Evolutionary conservation across 2,797 vertebrate species (phyloP).

Genomic region (Cuculus canorus): DNA sequence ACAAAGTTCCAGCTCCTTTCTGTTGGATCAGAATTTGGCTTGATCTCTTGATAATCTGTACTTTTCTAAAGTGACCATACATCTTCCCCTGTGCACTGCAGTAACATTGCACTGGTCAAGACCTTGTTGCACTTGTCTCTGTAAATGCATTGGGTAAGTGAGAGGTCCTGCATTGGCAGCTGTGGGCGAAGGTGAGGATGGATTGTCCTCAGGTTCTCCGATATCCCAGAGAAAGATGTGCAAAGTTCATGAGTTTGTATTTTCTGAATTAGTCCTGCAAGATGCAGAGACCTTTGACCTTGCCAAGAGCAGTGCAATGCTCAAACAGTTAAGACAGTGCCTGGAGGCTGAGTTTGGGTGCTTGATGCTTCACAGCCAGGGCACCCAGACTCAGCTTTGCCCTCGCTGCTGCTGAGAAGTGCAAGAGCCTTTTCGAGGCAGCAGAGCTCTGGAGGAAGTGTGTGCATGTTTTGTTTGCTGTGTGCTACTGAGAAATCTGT

Average conservation of each 20-base stretch:
- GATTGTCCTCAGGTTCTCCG: background rate
- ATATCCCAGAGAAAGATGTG: background rate
- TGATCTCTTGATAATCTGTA: background rate
- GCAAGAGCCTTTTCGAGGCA: background rate
- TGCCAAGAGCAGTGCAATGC: background rate
- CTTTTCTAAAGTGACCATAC: background rate
- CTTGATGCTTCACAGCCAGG: background rate
- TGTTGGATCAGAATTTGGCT: background rate
- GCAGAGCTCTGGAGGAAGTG: background rate
- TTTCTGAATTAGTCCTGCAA: background rate
- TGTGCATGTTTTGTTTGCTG: background rate
- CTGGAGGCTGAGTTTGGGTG: background rate
- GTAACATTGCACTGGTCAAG: background rate
- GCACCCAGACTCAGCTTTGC: rapidly evolving
- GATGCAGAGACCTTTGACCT: background rate
- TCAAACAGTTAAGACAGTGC: background rate
- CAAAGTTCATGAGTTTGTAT: rapidly evolving
- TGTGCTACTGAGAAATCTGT: background rate
- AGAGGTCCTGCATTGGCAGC: background rate
- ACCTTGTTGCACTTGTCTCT: background rate
- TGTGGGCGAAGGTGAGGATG: background rate
- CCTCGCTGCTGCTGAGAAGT: background rate
- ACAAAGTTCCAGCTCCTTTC: background rate
- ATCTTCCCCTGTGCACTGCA: background rate
- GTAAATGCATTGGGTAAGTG: background rate